Evolutionary conservation across 2,797 vertebrate genomes (phyloP).

Genomic region (Psittacula derbiana): DNA sequence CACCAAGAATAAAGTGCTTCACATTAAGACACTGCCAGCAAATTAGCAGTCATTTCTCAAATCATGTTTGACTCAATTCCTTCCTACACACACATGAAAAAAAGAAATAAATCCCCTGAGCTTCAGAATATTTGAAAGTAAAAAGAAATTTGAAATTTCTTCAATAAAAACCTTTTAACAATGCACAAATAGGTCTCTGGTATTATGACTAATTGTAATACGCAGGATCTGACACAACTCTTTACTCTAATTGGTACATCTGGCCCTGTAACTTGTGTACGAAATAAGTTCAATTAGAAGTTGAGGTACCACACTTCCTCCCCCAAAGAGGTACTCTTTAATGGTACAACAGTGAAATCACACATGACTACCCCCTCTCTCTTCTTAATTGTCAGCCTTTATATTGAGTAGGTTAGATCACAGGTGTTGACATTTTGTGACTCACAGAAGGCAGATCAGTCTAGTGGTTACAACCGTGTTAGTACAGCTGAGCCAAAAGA

Average conservation of each 20-base stretch:
- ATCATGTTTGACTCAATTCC: neutral
- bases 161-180: neutral
- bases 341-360: conserved; percentile 19
- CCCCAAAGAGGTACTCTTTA: neutral
- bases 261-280: neutral
- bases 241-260: neutral
- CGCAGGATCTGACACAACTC: conserved; percentile 15
- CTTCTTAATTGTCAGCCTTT: neutral
- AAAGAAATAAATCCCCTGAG: neutral
- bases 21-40: neutral
- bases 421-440: neutral
- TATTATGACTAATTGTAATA: neutral
- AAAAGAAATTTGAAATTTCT: neutral
- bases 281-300: conserved; percentile 13
- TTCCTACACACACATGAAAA: neutral
- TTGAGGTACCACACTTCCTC: conserved; percentile 40
- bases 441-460: neutral
- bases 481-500: neutral
- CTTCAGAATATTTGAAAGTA: neutral
- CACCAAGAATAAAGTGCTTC: neutral
- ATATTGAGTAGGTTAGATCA: neutral
- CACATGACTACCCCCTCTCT: neutral
- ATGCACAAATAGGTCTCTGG: neutral
- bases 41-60: neutral
- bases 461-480: neutral